phyloP scores from a whole-genome alignment of 2,888 invertebrate genomes.

The Orgyia antiqua region DNA sequence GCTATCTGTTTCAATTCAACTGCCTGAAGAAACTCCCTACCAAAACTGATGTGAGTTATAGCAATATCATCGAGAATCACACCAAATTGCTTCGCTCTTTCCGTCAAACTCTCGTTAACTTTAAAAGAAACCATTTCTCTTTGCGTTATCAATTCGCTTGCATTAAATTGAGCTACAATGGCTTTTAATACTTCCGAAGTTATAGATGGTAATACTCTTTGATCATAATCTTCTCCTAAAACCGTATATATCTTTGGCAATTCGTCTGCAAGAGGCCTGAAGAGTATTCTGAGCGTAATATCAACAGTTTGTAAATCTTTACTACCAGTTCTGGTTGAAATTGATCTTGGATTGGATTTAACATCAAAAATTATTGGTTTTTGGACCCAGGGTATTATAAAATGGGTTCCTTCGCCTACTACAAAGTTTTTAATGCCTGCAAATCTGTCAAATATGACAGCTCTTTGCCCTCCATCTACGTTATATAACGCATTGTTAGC shows the following conservation, averaged over 20 bases:
- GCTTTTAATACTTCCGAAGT: slow-evolving; percentile 97
- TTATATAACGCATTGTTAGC: slow-evolving; percentile 20
- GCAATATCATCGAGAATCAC: slow-evolving; percentile 23
- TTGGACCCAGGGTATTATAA: slow-evolving; percentile 97
- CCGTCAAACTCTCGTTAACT: slow-evolving; percentile 19
- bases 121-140: slow-evolving; percentile 82
- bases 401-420: slow-evolving; percentile 96
- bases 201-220: slow-evolving; percentile 95
- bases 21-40: slow-evolving; percentile 93
- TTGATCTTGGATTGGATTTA: slow-evolving; percentile 91
- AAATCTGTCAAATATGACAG: slow-evolving; percentile 97
- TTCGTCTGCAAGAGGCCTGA: slow-evolving; percentile 89
- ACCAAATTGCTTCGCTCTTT: slow-evolving; percentile 21
- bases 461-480: slow-evolving; percentile 84
- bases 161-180: slow-evolving; percentile 97
- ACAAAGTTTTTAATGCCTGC: slow-evolving; percentile 90
- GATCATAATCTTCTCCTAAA: slow-evolving; percentile 95
- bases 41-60: slow-evolving; percentile 16
- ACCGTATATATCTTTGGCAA: slow-evolving; percentile 94
- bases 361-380: slow-evolving; percentile 95
- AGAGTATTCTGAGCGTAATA: slow-evolving; percentile 94
- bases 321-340: slow-evolving; percentile 94
- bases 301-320: slow-evolving; percentile 98
- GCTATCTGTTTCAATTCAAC: slow-evolving; percentile 98
- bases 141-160: slow-evolving; percentile 96